These are phyloP conservation scores for Lophura nycthemera DNA, from an alignment of 2,113 vertebrate genomes.

Conservation along the genomic window DNA sequence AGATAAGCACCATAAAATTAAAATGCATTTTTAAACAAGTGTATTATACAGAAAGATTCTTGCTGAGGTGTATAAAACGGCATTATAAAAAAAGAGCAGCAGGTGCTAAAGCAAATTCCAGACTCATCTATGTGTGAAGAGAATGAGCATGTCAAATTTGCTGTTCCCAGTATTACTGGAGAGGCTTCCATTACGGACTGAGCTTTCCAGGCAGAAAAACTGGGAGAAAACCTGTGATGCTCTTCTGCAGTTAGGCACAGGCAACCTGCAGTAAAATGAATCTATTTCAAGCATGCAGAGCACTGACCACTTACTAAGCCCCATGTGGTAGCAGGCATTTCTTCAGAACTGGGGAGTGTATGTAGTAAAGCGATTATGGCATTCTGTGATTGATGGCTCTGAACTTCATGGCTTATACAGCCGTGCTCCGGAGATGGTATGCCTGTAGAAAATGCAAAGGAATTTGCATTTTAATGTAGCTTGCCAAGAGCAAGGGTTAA, in stretches of 20 bases:
- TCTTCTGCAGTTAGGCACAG: conserved; percentile 10
- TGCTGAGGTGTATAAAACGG: conserved; percentile 38
- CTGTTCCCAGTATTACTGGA: neutral
- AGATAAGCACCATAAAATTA: neutral
- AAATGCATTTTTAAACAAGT: conserved; percentile 31
- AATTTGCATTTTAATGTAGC: conserved; percentile 24
- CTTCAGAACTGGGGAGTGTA: neutral
- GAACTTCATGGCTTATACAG: neutral
- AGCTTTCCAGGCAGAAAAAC: neutral
- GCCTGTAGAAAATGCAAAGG: neutral
- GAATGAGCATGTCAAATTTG: neutral
- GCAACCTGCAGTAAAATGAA: neutral
- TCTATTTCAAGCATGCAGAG: neutral
- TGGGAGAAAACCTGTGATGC: neutral
- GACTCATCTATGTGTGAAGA: neutral
- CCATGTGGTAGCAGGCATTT: conserved; percentile 19
- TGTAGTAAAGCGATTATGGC: conserved; percentile 6
- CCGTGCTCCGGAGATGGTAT: neutral
- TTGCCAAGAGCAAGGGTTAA: neutral
- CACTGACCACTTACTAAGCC: neutral
- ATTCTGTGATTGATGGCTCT: conserved; percentile 44
- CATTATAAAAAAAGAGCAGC: conserved; percentile 13
- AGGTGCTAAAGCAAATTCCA: conserved; percentile 46
- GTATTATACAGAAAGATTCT: conserved; percentile 9
- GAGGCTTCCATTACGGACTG: neutral